Evolutionary conservation across 1,140 invertebrate species (phyloP).

Genomic region (Zaprionus davidi): DNA sequence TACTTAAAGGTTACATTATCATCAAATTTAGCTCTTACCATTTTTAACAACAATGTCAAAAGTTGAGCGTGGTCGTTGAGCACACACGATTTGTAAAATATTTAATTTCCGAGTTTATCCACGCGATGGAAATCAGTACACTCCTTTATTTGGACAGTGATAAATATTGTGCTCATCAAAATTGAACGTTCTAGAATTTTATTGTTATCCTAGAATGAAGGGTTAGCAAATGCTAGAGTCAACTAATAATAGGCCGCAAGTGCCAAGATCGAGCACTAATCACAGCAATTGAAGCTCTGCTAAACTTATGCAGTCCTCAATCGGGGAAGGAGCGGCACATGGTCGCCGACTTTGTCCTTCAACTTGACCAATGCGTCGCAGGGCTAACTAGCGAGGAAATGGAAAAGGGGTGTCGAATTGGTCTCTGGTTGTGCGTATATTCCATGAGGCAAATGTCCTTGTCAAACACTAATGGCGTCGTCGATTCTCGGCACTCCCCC

Average conservation of each 20-base stretch:
- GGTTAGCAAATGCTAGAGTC: slow-evolving; percentile 20
- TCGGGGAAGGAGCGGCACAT: slow-evolving; percentile 4
- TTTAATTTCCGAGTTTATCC: no score
- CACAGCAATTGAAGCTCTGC: not conserved
- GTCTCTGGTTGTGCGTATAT: slow-evolving; percentile 36
- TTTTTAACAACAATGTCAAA: no score
- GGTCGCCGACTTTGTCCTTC: slow-evolving; percentile 25
- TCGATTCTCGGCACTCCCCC: slow-evolving; percentile 49
- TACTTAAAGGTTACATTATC: no score
- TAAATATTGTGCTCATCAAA: no score
- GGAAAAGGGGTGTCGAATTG: slow-evolving; percentile 27
- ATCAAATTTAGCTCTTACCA: no score
- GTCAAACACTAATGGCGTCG: slow-evolving; percentile 79
- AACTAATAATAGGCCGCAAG: slow-evolving; percentile 58
- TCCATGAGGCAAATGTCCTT: slow-evolving; percentile 67
- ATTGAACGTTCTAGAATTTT: no score
- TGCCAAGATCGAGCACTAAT: slow-evolving; percentile 11
- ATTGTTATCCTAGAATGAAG: no score
- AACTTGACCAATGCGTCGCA: slow-evolving; percentile 35
- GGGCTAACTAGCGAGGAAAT: not conserved
- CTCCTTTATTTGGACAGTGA: no score
- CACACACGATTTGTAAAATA: no score
- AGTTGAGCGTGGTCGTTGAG: no score
- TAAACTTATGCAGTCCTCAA: slow-evolving; percentile 66
- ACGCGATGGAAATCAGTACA: no score